Base-by-base conservation (phyloP, 37 sponge, comb jelly and placozoan species). In the Halichondria panicea region DNA sequence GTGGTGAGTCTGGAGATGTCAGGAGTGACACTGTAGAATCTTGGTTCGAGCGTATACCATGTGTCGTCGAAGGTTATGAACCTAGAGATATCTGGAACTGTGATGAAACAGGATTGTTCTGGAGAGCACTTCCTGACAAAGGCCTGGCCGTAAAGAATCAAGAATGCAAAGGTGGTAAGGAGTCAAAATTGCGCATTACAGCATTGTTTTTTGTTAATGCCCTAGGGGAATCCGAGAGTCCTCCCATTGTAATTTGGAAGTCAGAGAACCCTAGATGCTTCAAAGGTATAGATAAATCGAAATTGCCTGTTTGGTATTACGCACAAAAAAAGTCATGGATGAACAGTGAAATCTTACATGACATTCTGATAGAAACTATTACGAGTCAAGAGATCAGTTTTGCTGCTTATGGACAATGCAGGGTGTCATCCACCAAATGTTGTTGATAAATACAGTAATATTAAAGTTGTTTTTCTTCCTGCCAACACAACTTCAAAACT, bases 341-440 rank as follows among this genome's bases (percentile, higher is more conserved):
- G 84, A 83, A 46, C 56, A 70, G 77, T 34, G 70, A 83, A 28
- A 77, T 83, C 27, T 24, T 76, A 57, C 68, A 40, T 42, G 41
- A 66, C 15, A 42, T 76, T 33, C 50, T 83, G 22, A 63, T 81
- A 35, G 24, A 31, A 28, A 73, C 63, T 37, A 7, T 88, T 41
- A 88, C 81, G 37, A 11, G 15, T 48, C 52, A 48, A 48, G 52
- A 11, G 52, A 48, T 78, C 59, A 33, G 45, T 83, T 33, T 44
- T 89, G 25, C 79, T 89, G 21, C 54, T 89, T 13, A 79, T 89
- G 84, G 79, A 89, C 57, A 89, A 89, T 82, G 72, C 79, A 54
- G 84, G 76, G 8, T 89, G 84, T 44, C 87, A 87, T 36, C 75
- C 80, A 41, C 32, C 19, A 41, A 69, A 87, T 43, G 32, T 71